Evolutionary conservation across 1,140 invertebrate species (phyloP).

Genomic region (Meteorus sp.): DNA sequence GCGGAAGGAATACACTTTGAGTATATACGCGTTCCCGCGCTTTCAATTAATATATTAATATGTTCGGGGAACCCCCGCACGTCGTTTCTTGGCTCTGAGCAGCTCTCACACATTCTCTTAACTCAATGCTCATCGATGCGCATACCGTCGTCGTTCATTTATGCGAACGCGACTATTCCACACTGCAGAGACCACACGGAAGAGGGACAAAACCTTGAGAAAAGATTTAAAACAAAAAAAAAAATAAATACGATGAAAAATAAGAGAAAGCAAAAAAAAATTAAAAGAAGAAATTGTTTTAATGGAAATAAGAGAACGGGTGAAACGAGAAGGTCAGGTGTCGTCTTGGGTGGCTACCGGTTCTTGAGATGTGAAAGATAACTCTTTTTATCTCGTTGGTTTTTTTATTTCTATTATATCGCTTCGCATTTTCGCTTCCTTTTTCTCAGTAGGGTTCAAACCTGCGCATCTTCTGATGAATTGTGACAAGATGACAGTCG

Average conservation of each 20-base stretch:
- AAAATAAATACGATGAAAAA: neutral
- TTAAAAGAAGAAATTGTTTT: neutral
- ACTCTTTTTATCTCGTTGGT: neutral
- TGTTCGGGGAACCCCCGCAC: too few species aligned
- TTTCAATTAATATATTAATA: too few species aligned
- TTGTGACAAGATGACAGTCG: too few species aligned
- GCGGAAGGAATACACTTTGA: too few species aligned
- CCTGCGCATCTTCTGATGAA: neutral
- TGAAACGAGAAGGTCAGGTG: neutral
- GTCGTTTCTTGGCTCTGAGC: too few species aligned
- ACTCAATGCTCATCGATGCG: too few species aligned
- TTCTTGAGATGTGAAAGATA: slow-evolving; percentile 1
- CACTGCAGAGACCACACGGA: neutral
- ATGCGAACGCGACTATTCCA: too few species aligned
- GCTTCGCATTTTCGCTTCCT: too few species aligned
- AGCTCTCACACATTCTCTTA: too few species aligned
- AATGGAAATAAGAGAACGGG: slow-evolving; percentile 1
- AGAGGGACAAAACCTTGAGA: neutral
- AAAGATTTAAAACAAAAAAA: neutral
- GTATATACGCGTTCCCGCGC: too few species aligned
- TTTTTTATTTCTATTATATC: neutral
- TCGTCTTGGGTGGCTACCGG: slow-evolving; percentile 4
- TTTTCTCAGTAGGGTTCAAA: neutral
- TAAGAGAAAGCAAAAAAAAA: neutral
- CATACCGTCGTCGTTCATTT: too few species aligned